Evolutionary conservation across 2,113 vertebrate genomes (phyloP).

Genomic region (Apistogramma diplotaenia): DNA sequence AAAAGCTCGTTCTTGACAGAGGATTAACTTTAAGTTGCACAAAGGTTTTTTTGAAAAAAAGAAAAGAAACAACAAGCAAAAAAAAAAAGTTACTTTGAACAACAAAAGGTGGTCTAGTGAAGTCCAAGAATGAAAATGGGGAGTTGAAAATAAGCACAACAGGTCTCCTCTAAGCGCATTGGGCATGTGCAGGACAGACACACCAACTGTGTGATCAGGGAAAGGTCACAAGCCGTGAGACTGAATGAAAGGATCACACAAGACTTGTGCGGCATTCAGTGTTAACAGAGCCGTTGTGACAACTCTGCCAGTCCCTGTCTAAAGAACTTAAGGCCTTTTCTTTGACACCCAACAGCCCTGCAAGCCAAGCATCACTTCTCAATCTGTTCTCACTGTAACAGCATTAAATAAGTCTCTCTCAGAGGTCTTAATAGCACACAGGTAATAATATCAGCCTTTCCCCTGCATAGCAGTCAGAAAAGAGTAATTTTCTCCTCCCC

Average conservation of each 20-base stretch:
- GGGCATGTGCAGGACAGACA: background rate
- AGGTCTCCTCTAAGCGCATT: too few relatives aligned
- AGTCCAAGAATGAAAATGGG: background rate
- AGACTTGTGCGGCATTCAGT: conserved; percentile 10
- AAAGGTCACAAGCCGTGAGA: background rate
- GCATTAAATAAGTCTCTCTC: background rate
- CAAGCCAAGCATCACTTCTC: background rate
- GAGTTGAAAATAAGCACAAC: background rate
- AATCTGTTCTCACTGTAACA: conserved; percentile 12
- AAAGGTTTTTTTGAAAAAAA: background rate
- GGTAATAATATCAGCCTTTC: background rate
- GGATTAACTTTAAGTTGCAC: background rate
- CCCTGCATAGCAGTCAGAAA: background rate
- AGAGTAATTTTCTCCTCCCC: background rate
- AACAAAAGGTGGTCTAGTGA: background rate
- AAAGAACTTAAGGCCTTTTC: conserved; percentile 9
- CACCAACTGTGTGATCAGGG: background rate
- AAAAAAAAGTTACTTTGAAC: background rate
- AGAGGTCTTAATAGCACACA: background rate
- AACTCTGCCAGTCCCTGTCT: conserved; percentile 7
- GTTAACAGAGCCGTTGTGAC: background rate
- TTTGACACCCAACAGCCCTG: conserved; percentile 11
- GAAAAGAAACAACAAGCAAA: too few relatives aligned
- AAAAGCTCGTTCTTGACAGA: rapidly evolving
- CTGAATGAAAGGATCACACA: conserved; percentile 6